These are phyloP conservation scores for Nothobranchius furzeri DNA, from an alignment of 2,113 vertebrate genomes.

Conservation along the genomic window DNA sequence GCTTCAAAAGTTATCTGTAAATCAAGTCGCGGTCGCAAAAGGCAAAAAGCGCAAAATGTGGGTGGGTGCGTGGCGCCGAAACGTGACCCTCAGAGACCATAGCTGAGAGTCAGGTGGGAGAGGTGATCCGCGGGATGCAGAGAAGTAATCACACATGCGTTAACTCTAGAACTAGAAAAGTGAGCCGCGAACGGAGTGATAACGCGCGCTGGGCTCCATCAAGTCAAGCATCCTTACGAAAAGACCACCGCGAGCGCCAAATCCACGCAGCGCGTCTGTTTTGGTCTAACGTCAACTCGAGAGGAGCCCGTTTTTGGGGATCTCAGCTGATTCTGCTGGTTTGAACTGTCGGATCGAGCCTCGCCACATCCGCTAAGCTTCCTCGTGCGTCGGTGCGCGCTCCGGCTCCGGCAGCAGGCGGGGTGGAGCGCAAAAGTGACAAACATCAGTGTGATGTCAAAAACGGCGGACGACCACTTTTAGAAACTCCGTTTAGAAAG, in stretches of 20 bases:
- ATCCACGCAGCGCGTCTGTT: background rate
- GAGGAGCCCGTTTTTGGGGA: no score
- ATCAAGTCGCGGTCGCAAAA: slow-evolving; percentile 47
- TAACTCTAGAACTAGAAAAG: slow-evolving; percentile 11
- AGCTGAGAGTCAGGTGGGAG: slow-evolving; percentile 40
- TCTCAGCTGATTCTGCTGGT: slow-evolving; percentile 17
- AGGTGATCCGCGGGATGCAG: slow-evolving; percentile 11
- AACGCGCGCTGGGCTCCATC: slow-evolving; percentile 4
- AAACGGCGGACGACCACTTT: slow-evolving; percentile 13
- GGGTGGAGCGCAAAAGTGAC: slow-evolving; percentile 54
- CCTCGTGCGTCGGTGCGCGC: slow-evolving; percentile 47
- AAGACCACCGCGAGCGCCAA: background rate
- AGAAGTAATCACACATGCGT: slow-evolving; percentile 20
- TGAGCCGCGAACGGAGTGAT: slow-evolving; percentile 4
- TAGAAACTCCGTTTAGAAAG: background rate
- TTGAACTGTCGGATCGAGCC: slow-evolving; percentile 24
- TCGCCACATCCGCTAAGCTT: slow-evolving; percentile 43
- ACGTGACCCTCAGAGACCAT: slow-evolving; percentile 58
- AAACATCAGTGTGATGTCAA: slow-evolving; percentile 36
- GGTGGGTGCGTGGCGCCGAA: slow-evolving; percentile 39
- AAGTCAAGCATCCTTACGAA: background rate
- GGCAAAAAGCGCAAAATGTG: slow-evolving; percentile 25
- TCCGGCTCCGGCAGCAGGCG: slow-evolving; percentile 48
- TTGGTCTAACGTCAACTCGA: background rate
- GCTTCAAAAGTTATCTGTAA: slow-evolving; percentile 60